These are phyloP conservation scores for Sebastes variabilis DNA, from an alignment of 2,797 vertebrate genomes.

Conservation along the genomic window DNA sequence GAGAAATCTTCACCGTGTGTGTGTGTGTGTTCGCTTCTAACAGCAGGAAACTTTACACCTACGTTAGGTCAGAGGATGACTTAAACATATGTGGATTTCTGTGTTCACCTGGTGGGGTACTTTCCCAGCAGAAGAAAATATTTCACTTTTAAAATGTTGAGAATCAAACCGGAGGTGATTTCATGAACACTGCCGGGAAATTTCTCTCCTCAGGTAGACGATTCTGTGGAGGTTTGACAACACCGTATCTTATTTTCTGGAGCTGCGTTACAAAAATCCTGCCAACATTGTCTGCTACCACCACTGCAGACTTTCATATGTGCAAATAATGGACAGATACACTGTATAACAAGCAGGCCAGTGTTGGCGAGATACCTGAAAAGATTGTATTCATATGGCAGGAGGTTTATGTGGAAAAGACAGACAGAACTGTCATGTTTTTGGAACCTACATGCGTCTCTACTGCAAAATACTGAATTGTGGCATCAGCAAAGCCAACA, in stretches of 20 bases:
- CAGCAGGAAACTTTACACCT: conserved; percentile 74
- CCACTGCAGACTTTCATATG: background rate
- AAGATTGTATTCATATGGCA: background rate
- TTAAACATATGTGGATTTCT: conserved; percentile 70
- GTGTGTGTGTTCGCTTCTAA: conserved; percentile 34
- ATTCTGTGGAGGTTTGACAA: background rate
- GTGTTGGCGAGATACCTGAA: background rate
- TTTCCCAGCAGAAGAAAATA: conserved; percentile 35
- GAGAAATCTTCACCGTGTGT: conserved; percentile 44
- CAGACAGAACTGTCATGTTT: background rate
- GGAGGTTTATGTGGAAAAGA: background rate
- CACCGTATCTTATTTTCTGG: background rate
- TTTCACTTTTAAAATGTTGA: background rate
- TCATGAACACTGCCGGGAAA: background rate
- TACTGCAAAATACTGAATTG: background rate
- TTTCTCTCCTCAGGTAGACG: conserved; percentile 1
- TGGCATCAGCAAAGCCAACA: background rate
- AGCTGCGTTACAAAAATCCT: conserved; percentile 14
- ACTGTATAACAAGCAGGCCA: background rate
- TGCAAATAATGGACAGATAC: background rate
- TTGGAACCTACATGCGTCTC: background rate
- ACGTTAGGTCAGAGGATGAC: conserved; percentile 71
- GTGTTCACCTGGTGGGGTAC: conserved; percentile 69
- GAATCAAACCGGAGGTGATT: conserved; percentile 20
- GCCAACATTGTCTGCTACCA: background rate